phyloP scores from a whole-genome alignment of 2,113 vertebrate genomes.

The Centropus unirufus region DNA sequence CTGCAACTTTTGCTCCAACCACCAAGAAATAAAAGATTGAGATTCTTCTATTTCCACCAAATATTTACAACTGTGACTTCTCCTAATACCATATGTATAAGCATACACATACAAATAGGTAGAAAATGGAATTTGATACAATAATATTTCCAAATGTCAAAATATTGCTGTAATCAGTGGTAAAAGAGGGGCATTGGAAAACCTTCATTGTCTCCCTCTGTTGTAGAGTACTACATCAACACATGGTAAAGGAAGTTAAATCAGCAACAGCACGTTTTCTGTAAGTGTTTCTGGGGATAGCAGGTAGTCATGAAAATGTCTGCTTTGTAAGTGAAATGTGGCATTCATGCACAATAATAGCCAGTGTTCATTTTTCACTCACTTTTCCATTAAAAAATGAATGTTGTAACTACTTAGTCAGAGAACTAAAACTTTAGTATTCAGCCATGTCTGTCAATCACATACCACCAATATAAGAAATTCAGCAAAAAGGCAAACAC shows the following conservation, averaged over 20 bases:
- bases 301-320: conserved; percentile 20
- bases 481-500: background rate
- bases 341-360: background rate
- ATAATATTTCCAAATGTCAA: background rate
- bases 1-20: background rate
- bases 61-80: background rate
- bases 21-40: background rate
- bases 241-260: background rate
- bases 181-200: background rate
- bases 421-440: background rate
- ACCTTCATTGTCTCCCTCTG: background rate
- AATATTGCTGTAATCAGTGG: background rate
- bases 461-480: background rate
- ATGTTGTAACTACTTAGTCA: background rate
- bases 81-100: background rate
- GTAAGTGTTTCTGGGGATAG: background rate
- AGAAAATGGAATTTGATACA: background rate
- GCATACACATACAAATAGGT: background rate
- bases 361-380: background rate
- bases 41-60: background rate
- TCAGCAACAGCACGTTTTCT: background rate
- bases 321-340: conserved; percentile 27
- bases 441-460: background rate
- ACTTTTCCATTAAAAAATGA: conserved; percentile 1
- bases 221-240: background rate